Evolutionary conservation across 2,113 vertebrate genomes (phyloP), one percentile per base, ranked within the genome.

Genomic region (Carettochelys insculpta): DNA sequence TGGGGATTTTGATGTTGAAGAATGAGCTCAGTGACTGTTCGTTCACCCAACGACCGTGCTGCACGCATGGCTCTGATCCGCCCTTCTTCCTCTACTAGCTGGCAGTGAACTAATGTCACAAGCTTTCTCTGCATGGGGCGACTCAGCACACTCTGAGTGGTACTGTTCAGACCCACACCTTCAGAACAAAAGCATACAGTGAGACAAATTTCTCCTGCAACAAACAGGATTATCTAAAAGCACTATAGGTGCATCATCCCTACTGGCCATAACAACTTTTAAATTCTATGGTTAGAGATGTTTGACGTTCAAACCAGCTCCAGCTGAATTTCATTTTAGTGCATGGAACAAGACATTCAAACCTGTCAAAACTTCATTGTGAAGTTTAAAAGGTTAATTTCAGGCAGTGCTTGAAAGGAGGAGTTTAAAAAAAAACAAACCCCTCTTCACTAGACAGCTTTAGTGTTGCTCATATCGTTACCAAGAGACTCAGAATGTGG

Each of bases 41-140:
- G 97, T 96, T 99, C 99, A 5, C 99, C 99, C 85, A 99, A 97
- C 0, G 99, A 99, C 34, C 99, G 99, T 1, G 99, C 99, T 3
- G 99, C 99, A 93, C 99, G 98, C 99, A 99, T 99, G 86, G 99
- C 99, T 94, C 99, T 97, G 41, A 99, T 98, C 5, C 99, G 98
- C 29, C 99, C 99, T 95, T 99, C 99, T 96, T 99, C 99, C 88
- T 99, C 99, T 95, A 99, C 99, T 38, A 99, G 98, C 92, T 99
- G 99, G 96, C 99, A 99, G 94, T 99, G 99, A 68, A 99, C 99
- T 82, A 99, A 97, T 1, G 99, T 99, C 93, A 99, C 99, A 95
- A 99, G 98, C 92, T 99, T 99, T 95, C 99, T 98, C 97, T 99
- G 99, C 99, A 99, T 99, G 92, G 99, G 99, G 82, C 99, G 98